phyloP scores from a whole-genome alignment of 2,797 vertebrate genomes.

The Typhlichthys eigenmanni region DNA sequence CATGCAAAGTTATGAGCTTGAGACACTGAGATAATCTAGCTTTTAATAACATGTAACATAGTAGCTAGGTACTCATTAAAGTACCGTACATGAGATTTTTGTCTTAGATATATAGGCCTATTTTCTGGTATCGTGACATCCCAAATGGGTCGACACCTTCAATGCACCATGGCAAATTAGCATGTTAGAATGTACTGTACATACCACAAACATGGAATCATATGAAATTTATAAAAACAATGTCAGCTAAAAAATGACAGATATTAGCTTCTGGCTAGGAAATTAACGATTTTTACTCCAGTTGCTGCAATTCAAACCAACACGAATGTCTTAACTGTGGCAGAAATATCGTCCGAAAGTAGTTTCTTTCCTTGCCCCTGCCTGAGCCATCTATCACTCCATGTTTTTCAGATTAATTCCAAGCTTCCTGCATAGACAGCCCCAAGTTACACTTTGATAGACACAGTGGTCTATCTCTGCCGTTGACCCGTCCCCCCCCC shows the following conservation, averaged over 20 bases:
- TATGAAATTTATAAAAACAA: neutral
- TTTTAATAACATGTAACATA: no score
- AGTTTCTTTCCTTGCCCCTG: slow-evolving; percentile 40
- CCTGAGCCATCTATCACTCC: slow-evolving; percentile 59
- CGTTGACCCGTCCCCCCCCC: slow-evolving; percentile 61
- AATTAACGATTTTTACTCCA: slow-evolving; percentile 8
- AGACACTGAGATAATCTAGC: no score
- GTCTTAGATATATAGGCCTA: no score
- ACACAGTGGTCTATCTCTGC: slow-evolving; percentile 66
- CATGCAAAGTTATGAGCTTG: no score
- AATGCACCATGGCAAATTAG: no score
- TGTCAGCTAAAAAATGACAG: neutral
- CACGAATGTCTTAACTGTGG: slow-evolving; percentile 45
- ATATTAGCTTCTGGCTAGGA: neutral
- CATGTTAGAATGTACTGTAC: no score
- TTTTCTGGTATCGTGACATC: no score
- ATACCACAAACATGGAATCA: no score
- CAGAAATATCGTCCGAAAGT: slow-evolving; percentile 54
- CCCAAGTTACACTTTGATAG: slow-evolving; percentile 77
- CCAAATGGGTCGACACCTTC: no score
- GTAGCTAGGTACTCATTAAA: no score
- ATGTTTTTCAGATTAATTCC: slow-evolving; percentile 71
- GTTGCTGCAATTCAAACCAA: slow-evolving; percentile 26
- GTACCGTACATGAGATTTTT: no score
- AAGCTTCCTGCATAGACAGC: slow-evolving; percentile 69